These are phyloP conservation scores for Typhlichthys eigenmanni DNA, from an alignment of 2,797 vertebrate genomes.

Conservation along the genomic window DNA sequence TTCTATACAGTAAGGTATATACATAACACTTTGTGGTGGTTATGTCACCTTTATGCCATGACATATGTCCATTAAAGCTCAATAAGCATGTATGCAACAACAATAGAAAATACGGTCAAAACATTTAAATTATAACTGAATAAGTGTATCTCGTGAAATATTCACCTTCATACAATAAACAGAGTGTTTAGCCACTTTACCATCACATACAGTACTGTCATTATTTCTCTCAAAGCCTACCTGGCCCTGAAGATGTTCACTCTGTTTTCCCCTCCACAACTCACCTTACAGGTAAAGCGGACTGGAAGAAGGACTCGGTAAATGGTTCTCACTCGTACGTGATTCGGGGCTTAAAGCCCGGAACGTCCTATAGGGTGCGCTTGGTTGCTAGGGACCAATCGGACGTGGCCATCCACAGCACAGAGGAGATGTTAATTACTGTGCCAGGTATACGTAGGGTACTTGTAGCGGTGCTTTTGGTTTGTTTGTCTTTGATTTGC, in stretches of 20 bases:
- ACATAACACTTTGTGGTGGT: no score
- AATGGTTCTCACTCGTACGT: constrained; percentile 89
- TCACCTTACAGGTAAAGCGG: constrained; percentile 87
- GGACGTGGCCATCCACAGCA: constrained; percentile 81
- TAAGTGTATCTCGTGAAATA: no score
- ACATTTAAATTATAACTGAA: no score
- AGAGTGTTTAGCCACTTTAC: no score
- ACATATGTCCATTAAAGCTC: no score
- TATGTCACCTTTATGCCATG: no score
- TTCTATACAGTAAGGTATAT: background rate
- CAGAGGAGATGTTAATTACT: constrained; percentile 86
- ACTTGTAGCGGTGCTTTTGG: constrained; percentile 7
- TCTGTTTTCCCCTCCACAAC: constrained; percentile 33
- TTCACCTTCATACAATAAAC: no score
- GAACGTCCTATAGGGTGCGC: constrained; percentile 90
- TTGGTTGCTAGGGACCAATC: constrained; percentile 88
- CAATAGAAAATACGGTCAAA: no score
- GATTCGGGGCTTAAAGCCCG: constrained; percentile 93
- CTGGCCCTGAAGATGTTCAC: constrained; percentile 22
- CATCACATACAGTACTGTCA: background rate
- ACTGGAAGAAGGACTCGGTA: constrained; percentile 92
- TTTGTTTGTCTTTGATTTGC: background rate
- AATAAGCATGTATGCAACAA: no score
- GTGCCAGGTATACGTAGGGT: constrained; percentile 86
- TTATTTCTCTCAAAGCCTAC: constrained; percentile 1